phyloP scores from a whole-genome alignment of 2,113 vertebrate species.

The Rattus norvegicus region DNA sequence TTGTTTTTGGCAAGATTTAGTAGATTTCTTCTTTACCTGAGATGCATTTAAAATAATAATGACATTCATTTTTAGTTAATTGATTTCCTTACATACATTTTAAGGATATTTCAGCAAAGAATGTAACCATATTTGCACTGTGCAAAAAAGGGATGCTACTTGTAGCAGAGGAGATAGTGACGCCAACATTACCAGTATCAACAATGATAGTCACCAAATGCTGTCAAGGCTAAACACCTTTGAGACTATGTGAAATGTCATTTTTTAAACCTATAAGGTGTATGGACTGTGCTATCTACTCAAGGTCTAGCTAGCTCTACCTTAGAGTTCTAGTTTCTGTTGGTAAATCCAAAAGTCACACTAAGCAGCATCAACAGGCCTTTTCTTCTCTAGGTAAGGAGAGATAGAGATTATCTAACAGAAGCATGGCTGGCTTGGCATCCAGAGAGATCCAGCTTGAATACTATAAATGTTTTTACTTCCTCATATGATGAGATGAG shows the following conservation, averaged over 20 bases:
- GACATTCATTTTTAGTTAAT: constrained; percentile 51
- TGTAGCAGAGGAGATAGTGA: background rate
- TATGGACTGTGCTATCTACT: background rate
- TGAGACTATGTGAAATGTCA: background rate
- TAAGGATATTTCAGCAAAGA: constrained; percentile 27
- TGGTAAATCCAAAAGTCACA: background rate
- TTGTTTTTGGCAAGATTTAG: constrained; percentile 66
- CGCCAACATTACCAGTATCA: background rate
- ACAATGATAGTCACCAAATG: background rate
- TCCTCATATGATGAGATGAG: too few species aligned
- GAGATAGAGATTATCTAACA: background rate
- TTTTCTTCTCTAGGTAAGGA: background rate
- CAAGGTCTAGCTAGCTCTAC: background rate
- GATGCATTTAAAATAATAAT: constrained; percentile 43
- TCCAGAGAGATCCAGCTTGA: background rate
- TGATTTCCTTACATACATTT: constrained; percentile 54
- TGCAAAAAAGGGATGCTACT: background rate
- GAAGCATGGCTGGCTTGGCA: background rate
- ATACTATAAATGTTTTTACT: background rate
- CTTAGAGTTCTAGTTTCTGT: background rate
- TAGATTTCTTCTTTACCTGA: constrained; percentile 67
- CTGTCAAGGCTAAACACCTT: background rate
- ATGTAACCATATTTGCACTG: background rate
- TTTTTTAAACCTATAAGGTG: background rate
- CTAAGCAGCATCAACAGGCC: background rate